phyloP scores from a whole-genome alignment of 2,888 invertebrate species.

The Pyrrhosoma nymphula region DNA sequence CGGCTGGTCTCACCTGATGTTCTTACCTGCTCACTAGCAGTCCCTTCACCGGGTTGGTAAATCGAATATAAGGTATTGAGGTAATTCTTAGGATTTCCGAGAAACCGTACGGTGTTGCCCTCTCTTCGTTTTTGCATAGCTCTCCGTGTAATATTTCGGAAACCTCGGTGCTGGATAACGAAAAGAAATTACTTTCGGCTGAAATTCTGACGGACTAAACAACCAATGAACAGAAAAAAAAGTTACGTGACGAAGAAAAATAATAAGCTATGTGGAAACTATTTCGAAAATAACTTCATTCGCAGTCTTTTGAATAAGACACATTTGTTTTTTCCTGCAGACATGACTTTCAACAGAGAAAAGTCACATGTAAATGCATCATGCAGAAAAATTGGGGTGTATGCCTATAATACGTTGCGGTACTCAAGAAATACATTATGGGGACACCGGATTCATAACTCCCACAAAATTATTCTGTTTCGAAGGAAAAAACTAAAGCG shows the following conservation, averaged over 20 bases:
- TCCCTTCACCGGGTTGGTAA: background rate
- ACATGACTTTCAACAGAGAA: too few species aligned
- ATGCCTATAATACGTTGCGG: too few species aligned
- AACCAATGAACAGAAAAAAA: background rate
- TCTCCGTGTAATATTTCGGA: background rate
- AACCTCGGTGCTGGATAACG: background rate
- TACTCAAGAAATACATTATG: too few species aligned
- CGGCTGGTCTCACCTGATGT: background rate
- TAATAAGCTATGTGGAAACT: too few species aligned
- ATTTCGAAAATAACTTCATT: too few species aligned
- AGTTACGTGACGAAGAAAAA: background rate
- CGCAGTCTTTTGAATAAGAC: too few species aligned
- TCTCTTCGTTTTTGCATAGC: background rate
- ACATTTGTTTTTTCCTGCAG: too few species aligned
- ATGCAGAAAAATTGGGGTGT: too few species aligned
- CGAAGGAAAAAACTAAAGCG: too few species aligned
- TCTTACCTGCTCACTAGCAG: background rate
- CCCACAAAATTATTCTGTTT: too few species aligned
- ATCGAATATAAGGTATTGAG: constrained; percentile 19
- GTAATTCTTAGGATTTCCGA: constrained; percentile 11
- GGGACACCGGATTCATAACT: too few species aligned
- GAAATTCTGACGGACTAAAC: background rate
- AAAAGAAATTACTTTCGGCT: background rate
- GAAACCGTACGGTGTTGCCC: background rate
- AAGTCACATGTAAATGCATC: too few species aligned